Percentiles rank a stretch among this genome's conserved stretches.
These are phyloP conservation scores for Penaeus chinensis DNA, from an alignment of 1,140 invertebrate species.

Conservation along the genomic window DNA sequence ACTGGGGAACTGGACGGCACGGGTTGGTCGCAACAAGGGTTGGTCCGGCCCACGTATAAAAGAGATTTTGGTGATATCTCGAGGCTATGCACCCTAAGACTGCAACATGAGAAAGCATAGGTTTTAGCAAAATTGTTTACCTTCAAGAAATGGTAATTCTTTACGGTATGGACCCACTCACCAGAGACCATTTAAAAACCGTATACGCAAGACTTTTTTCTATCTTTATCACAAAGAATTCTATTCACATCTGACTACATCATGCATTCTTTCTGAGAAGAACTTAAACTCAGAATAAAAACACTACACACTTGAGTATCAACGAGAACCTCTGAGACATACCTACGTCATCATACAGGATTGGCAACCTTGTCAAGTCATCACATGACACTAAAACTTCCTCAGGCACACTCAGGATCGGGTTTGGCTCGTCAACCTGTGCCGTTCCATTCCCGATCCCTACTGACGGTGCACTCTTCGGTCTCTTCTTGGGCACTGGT, in stretches of 20 bases:
- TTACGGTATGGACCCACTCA: too few relatives aligned
- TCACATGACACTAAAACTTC: background rate
- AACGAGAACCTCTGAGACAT: background rate
- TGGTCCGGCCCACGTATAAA: conserved; percentile 63
- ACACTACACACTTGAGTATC: background rate
- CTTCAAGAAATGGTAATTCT: too few relatives aligned
- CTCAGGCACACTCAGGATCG: background rate
- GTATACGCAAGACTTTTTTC: too few relatives aligned
- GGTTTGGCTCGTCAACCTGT: background rate
- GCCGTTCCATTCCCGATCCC: background rate
- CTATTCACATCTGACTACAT: too few relatives aligned
- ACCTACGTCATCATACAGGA: conserved; percentile 29
- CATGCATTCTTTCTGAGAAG: background rate
- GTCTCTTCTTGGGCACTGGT: too few relatives aligned
- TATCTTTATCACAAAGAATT: too few relatives aligned
- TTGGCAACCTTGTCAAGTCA: conserved; percentile 34
- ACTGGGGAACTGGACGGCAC: conserved; percentile 38
- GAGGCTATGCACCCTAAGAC: conserved; percentile 55
- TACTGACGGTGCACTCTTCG: background rate
- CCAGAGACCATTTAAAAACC: too few relatives aligned
- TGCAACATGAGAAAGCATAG: conserved; percentile 22
- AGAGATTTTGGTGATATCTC: conserved; percentile 22
- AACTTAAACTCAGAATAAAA: background rate
- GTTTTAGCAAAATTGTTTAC: background rate
- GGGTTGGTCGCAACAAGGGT: conserved; percentile 61